These are phyloP conservation scores for Syngnathus rostellatus DNA, from an alignment of 2,797 vertebrate species.

Conservation along the genomic window DNA sequence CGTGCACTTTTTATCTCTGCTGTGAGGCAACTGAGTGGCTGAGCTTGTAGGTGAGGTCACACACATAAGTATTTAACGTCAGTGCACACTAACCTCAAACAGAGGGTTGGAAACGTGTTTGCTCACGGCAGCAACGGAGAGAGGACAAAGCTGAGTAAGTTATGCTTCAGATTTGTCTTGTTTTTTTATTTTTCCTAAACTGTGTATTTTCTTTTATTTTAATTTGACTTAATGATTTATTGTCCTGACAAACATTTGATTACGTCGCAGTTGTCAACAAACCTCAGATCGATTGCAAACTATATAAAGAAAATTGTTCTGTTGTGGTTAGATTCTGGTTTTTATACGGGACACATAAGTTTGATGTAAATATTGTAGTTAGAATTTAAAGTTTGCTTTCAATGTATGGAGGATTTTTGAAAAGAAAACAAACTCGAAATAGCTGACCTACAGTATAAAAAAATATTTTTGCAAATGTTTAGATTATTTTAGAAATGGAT, in stretches of 20 bases:
- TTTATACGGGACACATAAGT: background rate
- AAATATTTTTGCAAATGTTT: background rate
- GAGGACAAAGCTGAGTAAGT: conserved; percentile 43
- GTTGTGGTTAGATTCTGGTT: background rate
- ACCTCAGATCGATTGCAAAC: background rate
- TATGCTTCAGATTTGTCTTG: background rate
- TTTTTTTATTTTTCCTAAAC: background rate
- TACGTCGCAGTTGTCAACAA: background rate
- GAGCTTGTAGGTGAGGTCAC: conserved; percentile 49
- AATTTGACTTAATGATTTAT: background rate
- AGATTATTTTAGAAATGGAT: background rate
- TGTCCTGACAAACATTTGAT: background rate
- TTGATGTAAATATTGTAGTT: background rate
- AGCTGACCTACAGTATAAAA: too few species aligned
- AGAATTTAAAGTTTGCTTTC: background rate
- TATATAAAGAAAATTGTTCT: background rate
- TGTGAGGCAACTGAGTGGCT: conserved; percentile 39
- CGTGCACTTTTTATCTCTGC: conserved; percentile 34
- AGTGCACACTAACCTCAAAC: conserved; percentile 29
- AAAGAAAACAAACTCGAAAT: too few species aligned
- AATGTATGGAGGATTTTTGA: background rate
- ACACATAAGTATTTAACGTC: conserved; percentile 30
- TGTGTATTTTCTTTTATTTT: background rate
- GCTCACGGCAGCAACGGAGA: conserved; percentile 29
- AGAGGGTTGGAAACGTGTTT: conserved; percentile 23